Evolutionary conservation across 1,140 invertebrate genomes (phyloP), one percentile per base, ranked within the genome.

Genomic region (Paramacrobiotus metropolitanus): DNA sequence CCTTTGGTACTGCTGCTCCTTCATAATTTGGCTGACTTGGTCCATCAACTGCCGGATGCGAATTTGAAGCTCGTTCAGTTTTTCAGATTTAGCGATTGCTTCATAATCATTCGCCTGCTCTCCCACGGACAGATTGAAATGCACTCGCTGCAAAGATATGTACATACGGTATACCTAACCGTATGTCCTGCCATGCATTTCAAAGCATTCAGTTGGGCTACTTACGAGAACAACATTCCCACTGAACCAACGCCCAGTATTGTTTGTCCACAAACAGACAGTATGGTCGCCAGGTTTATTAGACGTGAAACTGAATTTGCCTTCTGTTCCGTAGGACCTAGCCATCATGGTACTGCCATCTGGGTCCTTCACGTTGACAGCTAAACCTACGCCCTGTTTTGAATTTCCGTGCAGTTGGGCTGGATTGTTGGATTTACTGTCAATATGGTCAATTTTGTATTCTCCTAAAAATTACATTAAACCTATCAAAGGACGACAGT

Each of bases 1-100:
- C 74, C 93, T 82, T 73, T 99, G 94, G 75, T 99, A 99, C 72
- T 91, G 96, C 73, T 99, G 94, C 74, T 99, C 95, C 74, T 98
- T 99, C 9, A 88, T 91, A 62, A 99, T 97, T 74, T 98, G 92
- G 64, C 97, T 93, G 1, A 97, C 91, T 79, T 99, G 94, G 75
- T 95, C 90, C 0, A 98, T 71, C 29, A 99, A 76, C 73, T 99
- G 95, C 64, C 92, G 79, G 59, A 98, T 85, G 68, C 94, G 79
- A 9, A 98, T 75, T 72, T 99, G 92, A 2, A 99, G 75, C 71
- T 98, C 91, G 4, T 88, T 85, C 20, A 98, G 76, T 72, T 98
- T 98, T 72, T 99, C 95, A 72, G 93, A 95, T 66, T 95, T 87
- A 30, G 92, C 92, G 59, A 98, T 84, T 75, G 87, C 86, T 30